Evolutionary conservation across 2,888 invertebrate species (phyloP), one percentile per base, ranked within the genome.

Genomic region (Cancer borealis): DNA sequence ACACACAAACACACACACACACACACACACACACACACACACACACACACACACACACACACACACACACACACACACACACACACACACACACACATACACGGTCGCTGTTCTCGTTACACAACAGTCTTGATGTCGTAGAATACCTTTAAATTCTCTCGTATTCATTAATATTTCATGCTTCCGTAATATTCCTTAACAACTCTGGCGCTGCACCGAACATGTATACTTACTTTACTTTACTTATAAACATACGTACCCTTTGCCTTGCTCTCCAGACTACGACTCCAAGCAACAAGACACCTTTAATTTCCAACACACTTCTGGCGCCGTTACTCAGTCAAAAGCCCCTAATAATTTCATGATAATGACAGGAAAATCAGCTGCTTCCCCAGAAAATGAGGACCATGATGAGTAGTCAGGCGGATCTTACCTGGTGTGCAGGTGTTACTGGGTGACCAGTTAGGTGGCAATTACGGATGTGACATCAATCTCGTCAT

Each of bases 231-330:
- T 88, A 84, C 39, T 12, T n/a, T 46, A 39, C 45, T 0, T 45
- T 39, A 6, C 39, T 46, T 46, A 46, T n/a, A 88, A 45, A 39
- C 39, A 88, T 21, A 12, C 88, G 5, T 46, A 0, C 26, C 84
- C 26, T 10, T 84, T 39, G 39, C 39, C 84, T n/a, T 30, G 10
- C 54, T 66, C 66, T 5, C 5, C n/a, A 2, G 66, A 66, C 12
- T 30, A 3, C 12, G 79, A 79, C 79, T 21, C 30, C 79, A 30
- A 5, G 21, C 79, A 30, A 26, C 79, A 79, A 79, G 79, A 79
- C 79, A 79, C 79, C 14, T 79, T 79, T 79, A 30, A 79, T 79
- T 79, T 30, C 8, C 79, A 79, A 79, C 79, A 79, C 79, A 30
- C 79, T 26, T 30, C 12, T 79, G 79, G 21, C 30, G 30, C 30